phyloP scores from a whole-genome alignment of 2,113 vertebrate species.

The Gnathochromis pfefferi region DNA sequence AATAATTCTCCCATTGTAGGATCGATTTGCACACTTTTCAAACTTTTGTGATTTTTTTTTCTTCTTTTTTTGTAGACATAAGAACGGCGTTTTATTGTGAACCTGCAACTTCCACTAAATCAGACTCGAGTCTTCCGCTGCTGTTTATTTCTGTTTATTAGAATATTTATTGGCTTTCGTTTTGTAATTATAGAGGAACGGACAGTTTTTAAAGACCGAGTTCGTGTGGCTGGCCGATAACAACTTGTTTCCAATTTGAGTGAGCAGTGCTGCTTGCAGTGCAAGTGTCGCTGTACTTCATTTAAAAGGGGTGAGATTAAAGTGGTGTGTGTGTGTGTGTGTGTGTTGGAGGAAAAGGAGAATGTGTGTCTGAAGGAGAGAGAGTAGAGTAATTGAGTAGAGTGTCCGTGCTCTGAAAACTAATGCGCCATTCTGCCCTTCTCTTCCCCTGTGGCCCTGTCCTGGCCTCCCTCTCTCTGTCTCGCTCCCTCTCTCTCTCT shows the following conservation, averaged over 20 bases:
- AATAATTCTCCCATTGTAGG: not conserved
- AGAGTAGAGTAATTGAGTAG: slow-evolving; percentile 65
- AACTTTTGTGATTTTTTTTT: not conserved
- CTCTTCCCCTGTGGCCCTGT: slow-evolving; percentile 48
- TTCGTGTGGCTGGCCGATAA: not conserved
- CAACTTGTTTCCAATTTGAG: slow-evolving; percentile 16
- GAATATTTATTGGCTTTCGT: not conserved
- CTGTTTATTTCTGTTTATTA: not conserved
- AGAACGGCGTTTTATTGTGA: not conserved
- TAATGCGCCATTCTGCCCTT: slow-evolving; percentile 61
- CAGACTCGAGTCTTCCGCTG: not conserved
- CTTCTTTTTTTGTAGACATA: not conserved
- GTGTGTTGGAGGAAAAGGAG: not conserved
- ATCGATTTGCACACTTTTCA: not conserved
- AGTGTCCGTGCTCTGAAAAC: slow-evolving; percentile 63
- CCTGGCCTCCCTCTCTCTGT: slow-evolving; percentile 23
- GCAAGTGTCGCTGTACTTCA: slow-evolving; percentile 28
- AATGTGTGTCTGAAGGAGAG: slow-evolving; percentile 14
- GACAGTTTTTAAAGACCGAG: not conserved
- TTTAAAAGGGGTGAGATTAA: slow-evolving; percentile 53
- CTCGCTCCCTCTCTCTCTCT: not conserved
- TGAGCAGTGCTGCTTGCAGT: slow-evolving; percentile 15
- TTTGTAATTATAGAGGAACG: not conserved
- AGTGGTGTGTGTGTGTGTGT: slow-evolving; percentile 3
- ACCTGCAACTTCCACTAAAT: not conserved